Conservation (phyloP, 2,888 invertebrate genomes). For the Lasioglossum figueresi region DNA sequence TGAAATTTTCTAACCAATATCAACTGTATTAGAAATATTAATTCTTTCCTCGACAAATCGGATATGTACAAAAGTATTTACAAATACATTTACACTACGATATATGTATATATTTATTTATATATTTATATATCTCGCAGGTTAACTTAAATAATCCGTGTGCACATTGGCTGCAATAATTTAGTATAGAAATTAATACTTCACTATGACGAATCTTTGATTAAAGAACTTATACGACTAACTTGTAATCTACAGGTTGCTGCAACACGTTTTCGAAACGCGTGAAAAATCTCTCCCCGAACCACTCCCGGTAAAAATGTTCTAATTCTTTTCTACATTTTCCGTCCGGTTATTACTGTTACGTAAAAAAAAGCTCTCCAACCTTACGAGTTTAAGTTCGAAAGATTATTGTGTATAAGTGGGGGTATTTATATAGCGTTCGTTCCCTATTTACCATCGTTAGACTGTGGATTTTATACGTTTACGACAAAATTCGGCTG, state of each 20-base stretch:
- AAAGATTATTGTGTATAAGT: slow-evolving; percentile 49
- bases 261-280: slow-evolving; percentile 27
- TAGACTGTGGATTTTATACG: not conserved
- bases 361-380: slow-evolving; percentile 52
- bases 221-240: slow-evolving; percentile 75
- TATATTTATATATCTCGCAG: slow-evolving; percentile 62
- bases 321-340: slow-evolving; percentile 31
- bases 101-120: slow-evolving; percentile 15
- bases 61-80: slow-evolving; percentile 80
- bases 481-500: not conserved
- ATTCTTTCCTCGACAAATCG: slow-evolving; percentile 42
- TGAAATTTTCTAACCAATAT: slow-evolving; percentile 68
- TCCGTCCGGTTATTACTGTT: slow-evolving; percentile 25
- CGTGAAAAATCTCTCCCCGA: slow-evolving; percentile 44
- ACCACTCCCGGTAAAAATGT: slow-evolving; percentile 37
- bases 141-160: slow-evolving; percentile 70
- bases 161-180: slow-evolving; percentile 75
- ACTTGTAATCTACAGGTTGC: slow-evolving; percentile 61
- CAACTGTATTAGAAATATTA: slow-evolving; percentile 66
- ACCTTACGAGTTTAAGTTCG: slow-evolving; percentile 51
- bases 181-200: slow-evolving; percentile 77
- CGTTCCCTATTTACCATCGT: slow-evolving; percentile 15
- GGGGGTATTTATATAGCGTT: slow-evolving; percentile 31
- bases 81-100: slow-evolving; percentile 76
- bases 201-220: slow-evolving; percentile 79